A percentile compares a stretch with the other conserved stretches of the same genome.
Evolutionary conservation across 2,113 vertebrate genomes (phyloP).

Genomic region (Danionella cerebrum): DNA sequence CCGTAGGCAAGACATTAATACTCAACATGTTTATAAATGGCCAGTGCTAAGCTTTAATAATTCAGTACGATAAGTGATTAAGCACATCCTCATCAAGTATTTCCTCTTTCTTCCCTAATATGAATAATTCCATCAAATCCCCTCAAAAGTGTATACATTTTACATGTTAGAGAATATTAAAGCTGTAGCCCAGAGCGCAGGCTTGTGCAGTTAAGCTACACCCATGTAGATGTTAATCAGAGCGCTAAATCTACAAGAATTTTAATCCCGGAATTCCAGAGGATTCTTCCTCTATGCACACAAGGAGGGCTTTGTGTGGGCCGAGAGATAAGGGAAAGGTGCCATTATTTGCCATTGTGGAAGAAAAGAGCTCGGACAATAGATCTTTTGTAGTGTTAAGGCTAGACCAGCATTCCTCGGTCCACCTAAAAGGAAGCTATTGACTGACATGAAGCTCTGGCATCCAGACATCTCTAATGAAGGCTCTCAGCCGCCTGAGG

Average conservation of each 20-base stretch:
- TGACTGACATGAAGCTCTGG: conserved; percentile 19
- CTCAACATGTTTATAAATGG: conserved; percentile 4
- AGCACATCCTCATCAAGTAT: not conserved
- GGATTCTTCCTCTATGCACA: not conserved
- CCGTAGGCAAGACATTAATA: not conserved
- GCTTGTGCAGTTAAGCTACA: not conserved
- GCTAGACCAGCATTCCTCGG: conserved; percentile 25
- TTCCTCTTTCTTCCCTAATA: conserved; percentile 15
- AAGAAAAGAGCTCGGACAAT: conserved; percentile 27
- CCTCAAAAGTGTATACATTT: conserved; percentile 27
- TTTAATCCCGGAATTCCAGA: not conserved
- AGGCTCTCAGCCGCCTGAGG: conserved; percentile 30
- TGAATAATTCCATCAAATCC: conserved; percentile 43
- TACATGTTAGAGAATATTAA: conserved; percentile 30
- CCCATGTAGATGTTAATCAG: conserved; percentile 9
- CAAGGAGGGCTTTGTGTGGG: conserved; percentile 24
- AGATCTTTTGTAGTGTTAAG: conserved; percentile 39
- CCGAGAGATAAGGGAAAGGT: conserved; percentile 18
- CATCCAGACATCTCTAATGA: conserved; percentile 39
- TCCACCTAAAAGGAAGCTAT: conserved; percentile 32
- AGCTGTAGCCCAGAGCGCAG: not conserved
- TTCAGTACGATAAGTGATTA: not conserved
- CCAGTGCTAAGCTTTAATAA: conserved; percentile 18
- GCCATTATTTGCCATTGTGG: conserved; percentile 5
- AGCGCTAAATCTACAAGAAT: conserved; percentile 14